Percentiles rank a stretch among this genome's conserved stretches.
Conservation (phyloP, 2,888 invertebrate species). For the Taphrorychus bicolor region DNA sequence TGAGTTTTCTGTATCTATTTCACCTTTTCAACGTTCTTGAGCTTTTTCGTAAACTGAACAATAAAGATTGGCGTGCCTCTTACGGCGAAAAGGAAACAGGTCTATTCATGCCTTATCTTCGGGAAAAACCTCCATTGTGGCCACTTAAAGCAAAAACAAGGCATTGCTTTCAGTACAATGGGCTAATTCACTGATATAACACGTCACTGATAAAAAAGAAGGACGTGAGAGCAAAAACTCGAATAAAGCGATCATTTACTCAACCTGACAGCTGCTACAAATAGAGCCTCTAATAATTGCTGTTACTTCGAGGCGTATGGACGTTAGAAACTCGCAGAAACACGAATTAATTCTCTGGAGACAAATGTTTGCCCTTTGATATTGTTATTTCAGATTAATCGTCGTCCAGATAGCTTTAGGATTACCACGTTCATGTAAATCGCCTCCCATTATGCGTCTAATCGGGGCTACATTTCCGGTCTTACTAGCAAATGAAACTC, state of each 20-base stretch:
- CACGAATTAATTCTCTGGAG: conserved; percentile 1
- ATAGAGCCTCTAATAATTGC: background rate
- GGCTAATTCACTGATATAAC: background rate
- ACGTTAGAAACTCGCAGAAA: conserved; percentile 2
- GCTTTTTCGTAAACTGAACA: background rate
- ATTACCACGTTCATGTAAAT: background rate
- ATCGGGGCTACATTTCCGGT: background rate
- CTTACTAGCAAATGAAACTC: background rate
- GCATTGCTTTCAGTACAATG: background rate
- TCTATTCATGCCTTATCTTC: background rate
- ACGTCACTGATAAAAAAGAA: background rate
- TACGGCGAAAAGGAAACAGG: background rate
- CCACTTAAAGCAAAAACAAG: background rate
- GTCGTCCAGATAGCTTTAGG: conserved; percentile 1
- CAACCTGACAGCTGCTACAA: background rate
- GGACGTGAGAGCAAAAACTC: background rate
- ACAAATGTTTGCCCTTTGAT: conserved; percentile 5
- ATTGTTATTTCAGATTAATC: background rate
- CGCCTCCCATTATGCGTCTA: background rate
- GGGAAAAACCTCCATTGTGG: background rate
- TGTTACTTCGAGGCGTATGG: background rate
- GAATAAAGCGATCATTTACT: background rate
- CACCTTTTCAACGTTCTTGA: background rate
- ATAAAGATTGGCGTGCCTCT: background rate
- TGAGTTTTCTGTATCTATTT: background rate